phyloP scores from a whole-genome alignment of 1,140 invertebrate genomes.

The Macrosteles quadrilineatus region DNA sequence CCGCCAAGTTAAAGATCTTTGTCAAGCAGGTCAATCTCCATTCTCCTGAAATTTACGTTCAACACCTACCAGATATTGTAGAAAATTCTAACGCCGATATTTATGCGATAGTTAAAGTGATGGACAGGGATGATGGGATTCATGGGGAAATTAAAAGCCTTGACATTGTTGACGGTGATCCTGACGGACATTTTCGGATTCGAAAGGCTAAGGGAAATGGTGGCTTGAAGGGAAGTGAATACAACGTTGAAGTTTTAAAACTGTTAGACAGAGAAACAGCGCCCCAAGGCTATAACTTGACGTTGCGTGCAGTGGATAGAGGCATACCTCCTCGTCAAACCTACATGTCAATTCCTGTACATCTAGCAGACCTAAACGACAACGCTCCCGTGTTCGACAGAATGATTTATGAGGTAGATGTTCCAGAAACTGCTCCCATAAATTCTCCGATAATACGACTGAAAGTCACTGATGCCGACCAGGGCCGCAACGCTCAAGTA shows the following conservation, averaged over 20 bases:
- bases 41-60: constrained; percentile 79
- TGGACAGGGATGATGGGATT: constrained; percentile 76
- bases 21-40: constrained; percentile 86
- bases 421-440: constrained; percentile 85
- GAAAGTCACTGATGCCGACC: constrained; percentile 82
- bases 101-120: constrained; percentile 86
- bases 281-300: constrained; percentile 82
- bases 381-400: constrained; percentile 86
- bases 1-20: constrained; percentile 72
- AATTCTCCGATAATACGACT: constrained; percentile 85
- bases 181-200: constrained; percentile 83
- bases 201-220: constrained; percentile 52
- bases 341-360: constrained; percentile 73
- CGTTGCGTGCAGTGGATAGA: constrained; percentile 78
- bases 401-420: constrained; percentile 83
- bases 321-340: constrained; percentile 76
- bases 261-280: constrained; percentile 74
- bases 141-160: constrained; percentile 81
- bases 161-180: constrained; percentile 87
- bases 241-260: constrained; percentile 73
- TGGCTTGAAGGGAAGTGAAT: constrained; percentile 61
- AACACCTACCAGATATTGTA: constrained; percentile 75
- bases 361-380: constrained; percentile 80
- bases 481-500: constrained; percentile 79
- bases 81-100: constrained; percentile 84